These are phyloP conservation scores for Hyaena hyaena DNA, from an alignment of 2,113 vertebrate species.

Conservation along the genomic window DNA sequence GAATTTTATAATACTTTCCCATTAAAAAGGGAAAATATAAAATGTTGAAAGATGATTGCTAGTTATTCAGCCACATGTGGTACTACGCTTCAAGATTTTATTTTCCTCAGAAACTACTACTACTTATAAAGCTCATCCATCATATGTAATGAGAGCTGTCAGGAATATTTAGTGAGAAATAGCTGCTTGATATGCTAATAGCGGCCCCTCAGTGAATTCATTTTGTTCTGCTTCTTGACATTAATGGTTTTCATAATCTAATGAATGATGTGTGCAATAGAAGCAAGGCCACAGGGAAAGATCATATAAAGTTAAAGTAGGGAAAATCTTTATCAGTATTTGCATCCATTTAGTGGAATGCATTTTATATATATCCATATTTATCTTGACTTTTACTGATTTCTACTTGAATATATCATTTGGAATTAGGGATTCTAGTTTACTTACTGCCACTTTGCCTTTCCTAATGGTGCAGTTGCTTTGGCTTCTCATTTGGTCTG, in stretches of 20 bases:
- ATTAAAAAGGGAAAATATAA: constrained; percentile 79
- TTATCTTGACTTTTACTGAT: constrained; percentile 17
- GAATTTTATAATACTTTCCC: constrained; percentile 81
- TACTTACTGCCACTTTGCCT: background rate
- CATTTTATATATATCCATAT: background rate
- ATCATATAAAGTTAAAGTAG: constrained; percentile 75
- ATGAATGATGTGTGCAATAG: constrained; percentile 94
- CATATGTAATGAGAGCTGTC: constrained; percentile 94
- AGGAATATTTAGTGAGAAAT: constrained; percentile 94
- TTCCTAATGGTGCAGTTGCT: background rate
- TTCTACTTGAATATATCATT: constrained; percentile 23
- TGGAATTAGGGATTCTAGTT: background rate
- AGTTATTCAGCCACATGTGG: constrained; percentile 78
- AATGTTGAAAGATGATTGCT: constrained; percentile 81
- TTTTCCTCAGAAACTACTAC: constrained; percentile 89
- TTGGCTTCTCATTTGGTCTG: background rate
- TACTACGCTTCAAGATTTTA: constrained; percentile 84
- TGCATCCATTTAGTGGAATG: constrained; percentile 51
- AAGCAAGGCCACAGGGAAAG: constrained; percentile 88
- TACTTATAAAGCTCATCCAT: constrained; percentile 94
- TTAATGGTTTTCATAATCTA: constrained; percentile 97
- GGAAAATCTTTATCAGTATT: constrained; percentile 69
- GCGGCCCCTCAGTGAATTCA: constrained; percentile 92
- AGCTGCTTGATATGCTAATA: constrained; percentile 95
- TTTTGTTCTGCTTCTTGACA: constrained; percentile 93